phyloP scores from a whole-genome alignment of 2,888 invertebrate genomes.

The Lithophane ornitopus region DNA sequence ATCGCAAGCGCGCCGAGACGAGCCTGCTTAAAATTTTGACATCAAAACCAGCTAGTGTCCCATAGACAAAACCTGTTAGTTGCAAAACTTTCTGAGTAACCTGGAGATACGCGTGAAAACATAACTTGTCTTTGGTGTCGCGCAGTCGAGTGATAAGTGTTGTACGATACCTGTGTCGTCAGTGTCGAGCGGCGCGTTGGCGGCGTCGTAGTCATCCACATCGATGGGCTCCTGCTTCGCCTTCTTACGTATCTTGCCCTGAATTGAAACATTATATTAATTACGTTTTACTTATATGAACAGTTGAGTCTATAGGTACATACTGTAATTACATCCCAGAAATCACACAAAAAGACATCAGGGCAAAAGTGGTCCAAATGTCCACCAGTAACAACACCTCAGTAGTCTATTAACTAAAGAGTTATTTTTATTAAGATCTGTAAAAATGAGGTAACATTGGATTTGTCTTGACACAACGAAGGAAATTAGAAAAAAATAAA shows the following conservation, averaged over 20 bases:
- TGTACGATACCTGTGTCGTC: slow-evolving; percentile 91
- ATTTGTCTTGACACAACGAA: not conserved
- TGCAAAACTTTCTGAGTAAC: too few relatives aligned
- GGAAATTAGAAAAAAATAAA: not conserved
- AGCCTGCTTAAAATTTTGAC: too few relatives aligned
- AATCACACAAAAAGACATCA: too few relatives aligned
- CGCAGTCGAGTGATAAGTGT: not conserved
- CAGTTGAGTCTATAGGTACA: not conserved
- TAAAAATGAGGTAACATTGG: not conserved
- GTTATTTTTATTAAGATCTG: not conserved
- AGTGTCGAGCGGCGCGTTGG: slow-evolving; percentile 87
- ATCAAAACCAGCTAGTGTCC: too few relatives aligned
- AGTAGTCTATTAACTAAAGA: not conserved
- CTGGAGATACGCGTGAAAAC: not conserved
- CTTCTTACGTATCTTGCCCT: slow-evolving; percentile 87
- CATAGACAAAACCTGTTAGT: too few relatives aligned
- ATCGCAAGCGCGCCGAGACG: too few relatives aligned
- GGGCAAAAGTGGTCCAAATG: not conserved
- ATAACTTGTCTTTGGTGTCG: not conserved
- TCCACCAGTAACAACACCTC: not conserved
- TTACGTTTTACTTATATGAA: not conserved
- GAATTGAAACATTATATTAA: slow-evolving; percentile 19
- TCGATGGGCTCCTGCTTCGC: slow-evolving; percentile 88
- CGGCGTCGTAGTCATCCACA: slow-evolving; percentile 85
- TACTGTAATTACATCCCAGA: not conserved